phyloP scores from a whole-genome alignment of 1,140 invertebrate genomes.

The Lordiphosa mommai region DNA sequence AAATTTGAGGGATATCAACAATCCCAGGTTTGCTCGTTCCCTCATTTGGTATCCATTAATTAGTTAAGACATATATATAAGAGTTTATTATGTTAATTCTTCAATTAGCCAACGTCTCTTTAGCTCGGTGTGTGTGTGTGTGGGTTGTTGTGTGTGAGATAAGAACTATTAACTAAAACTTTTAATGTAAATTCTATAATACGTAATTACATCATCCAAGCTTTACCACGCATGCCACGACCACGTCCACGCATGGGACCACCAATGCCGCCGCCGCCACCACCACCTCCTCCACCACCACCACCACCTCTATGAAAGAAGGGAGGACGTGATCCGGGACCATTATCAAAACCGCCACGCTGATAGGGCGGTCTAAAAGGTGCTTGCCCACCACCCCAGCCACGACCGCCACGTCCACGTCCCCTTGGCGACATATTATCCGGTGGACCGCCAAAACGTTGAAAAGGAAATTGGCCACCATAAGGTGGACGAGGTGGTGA shows the following conservation, averaged over 20 bases:
- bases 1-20: too few species aligned
- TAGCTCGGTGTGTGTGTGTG: too few species aligned
- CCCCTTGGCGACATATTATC: slow-evolving; percentile 50
- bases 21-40: too few species aligned
- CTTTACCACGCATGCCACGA: slow-evolving; percentile 69
- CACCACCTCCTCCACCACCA: slow-evolving; percentile 20
- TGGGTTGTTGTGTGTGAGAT: slow-evolving; percentile 36
- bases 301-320: slow-evolving; percentile 44
- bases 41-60: too few species aligned
- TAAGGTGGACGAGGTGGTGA: slow-evolving; percentile 59
- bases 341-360: slow-evolving; percentile 50
- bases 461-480: slow-evolving; percentile 46
- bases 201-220: slow-evolving; percentile 74
- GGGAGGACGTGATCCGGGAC: slow-evolving; percentile 26
- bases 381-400: slow-evolving; percentile 47
- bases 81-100: too few species aligned
- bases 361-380: slow-evolving; percentile 62
- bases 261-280: slow-evolving; percentile 37
- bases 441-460: slow-evolving; percentile 33
- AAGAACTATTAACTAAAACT: slow-evolving; percentile 50
- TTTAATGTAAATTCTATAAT: slow-evolving; percentile 40
- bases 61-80: too few species aligned
- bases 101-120: too few species aligned
- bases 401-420: slow-evolving; percentile 52
- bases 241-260: slow-evolving; percentile 55